A percentile compares a stretch with the other conserved stretches of the same genome.
These are phyloP conservation scores for Calidris pugnax DNA, from an alignment of 2,113 vertebrate genomes.

Conservation along the genomic window DNA sequence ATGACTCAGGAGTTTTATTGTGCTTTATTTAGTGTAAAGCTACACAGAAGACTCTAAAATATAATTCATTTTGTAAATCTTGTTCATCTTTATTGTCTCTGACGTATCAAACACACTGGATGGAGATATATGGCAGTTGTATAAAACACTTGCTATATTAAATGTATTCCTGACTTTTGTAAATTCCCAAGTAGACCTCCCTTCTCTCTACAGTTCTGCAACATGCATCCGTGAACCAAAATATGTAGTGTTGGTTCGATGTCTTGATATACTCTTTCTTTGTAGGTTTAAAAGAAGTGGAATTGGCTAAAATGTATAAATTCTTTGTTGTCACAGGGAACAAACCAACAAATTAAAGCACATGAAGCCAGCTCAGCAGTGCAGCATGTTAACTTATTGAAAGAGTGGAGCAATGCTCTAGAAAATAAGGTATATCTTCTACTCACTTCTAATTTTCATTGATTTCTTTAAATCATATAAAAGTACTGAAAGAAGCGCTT, in stretches of 20 bases:
- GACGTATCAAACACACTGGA: not conserved
- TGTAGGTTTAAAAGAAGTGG: not conserved
- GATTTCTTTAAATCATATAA: conserved; percentile 15
- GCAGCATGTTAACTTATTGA: conserved; percentile 92
- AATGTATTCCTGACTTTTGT: conserved; percentile 32
- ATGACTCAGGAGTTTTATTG: not conserved
- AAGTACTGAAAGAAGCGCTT: not conserved
- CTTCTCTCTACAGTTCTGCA: conserved; percentile 27
- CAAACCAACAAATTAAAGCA: conserved; percentile 92
- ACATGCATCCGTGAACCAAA: not conserved
- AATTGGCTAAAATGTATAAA: conserved; percentile 45
- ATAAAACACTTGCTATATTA: conserved; percentile 14
- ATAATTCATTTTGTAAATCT: conserved; percentile 20
- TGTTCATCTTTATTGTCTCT: conserved; percentile 27
- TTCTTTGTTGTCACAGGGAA: conserved; percentile 82
- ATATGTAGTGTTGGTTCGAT: conserved; percentile 32
- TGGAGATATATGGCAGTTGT: conserved; percentile 24
- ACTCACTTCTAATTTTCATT: conserved; percentile 37
- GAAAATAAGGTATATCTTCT: conserved; percentile 88
- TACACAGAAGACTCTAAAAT: conserved; percentile 7
- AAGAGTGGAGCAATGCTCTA: conserved; percentile 85
- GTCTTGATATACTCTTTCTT: conserved; percentile 38
- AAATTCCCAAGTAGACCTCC: not conserved
- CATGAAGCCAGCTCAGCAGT: conserved; percentile 90
- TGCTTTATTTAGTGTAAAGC: conserved; percentile 38